A percentile compares a stretch with the other conserved stretches of the same genome.
These are phyloP conservation scores for Heliconius nattereri DNA, from an alignment of 1,140 invertebrate genomes.

Conservation along the genomic window DNA sequence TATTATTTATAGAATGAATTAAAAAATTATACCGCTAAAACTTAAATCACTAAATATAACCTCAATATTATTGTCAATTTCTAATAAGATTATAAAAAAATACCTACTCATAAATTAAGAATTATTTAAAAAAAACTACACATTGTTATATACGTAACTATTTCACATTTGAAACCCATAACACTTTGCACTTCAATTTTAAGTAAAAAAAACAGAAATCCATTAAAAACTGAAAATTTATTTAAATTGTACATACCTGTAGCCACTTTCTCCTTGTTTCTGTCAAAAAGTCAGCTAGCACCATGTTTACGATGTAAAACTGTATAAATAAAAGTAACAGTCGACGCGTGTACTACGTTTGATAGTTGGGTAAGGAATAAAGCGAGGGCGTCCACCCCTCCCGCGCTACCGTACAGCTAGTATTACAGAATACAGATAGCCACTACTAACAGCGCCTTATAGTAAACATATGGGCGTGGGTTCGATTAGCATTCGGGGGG, in stretches of 20 bases:
- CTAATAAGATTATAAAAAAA: too few species aligned
- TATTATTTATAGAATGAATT: too few species aligned
- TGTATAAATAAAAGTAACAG: slow-evolving; percentile 21
- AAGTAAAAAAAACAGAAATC: background rate
- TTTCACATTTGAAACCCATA: background rate
- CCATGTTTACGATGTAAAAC: slow-evolving; percentile 54
- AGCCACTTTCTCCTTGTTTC: slow-evolving; percentile 70
- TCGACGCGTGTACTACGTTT: slow-evolving; percentile 36
- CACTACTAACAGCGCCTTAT: too few species aligned
- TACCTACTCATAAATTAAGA: too few species aligned
- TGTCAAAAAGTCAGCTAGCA: slow-evolving; percentile 67
- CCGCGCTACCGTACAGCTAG: slow-evolving; percentile 16
- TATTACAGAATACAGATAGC: background rate
- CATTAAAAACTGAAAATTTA: background rate
- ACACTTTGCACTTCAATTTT: background rate
- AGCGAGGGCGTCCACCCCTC: slow-evolving; percentile 17
- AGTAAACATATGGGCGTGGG: too few species aligned
- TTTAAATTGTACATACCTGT: slow-evolving; percentile 54
- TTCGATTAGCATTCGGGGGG: too few species aligned
- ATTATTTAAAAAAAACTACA: too few species aligned
- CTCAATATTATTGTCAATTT: too few species aligned
- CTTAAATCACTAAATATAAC: too few species aligned
- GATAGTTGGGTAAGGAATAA: slow-evolving; percentile 28
- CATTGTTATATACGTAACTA: too few species aligned
- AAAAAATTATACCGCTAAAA: too few species aligned